Evolutionary conservation across 2,113 vertebrate genomes (phyloP).

Genomic region (Ellobius talpinus): DNA sequence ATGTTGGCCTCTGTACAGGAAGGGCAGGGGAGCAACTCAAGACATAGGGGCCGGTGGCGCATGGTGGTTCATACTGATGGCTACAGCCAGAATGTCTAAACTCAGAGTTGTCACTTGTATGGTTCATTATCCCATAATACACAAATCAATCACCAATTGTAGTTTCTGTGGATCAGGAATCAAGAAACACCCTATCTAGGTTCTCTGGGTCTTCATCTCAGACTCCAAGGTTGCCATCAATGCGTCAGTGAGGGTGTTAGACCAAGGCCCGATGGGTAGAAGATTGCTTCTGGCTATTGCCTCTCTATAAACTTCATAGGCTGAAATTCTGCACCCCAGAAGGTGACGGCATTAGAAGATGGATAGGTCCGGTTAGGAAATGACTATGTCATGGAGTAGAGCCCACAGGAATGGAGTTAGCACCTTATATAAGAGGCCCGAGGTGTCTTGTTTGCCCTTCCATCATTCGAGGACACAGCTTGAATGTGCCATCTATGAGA

Average conservation of each 20-base stretch:
- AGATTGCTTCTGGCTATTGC: not conserved
- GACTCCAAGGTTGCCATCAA: not conserved
- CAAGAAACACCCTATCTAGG: not conserved
- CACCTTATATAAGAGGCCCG: not conserved
- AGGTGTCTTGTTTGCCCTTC: not conserved
- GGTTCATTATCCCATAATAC: not conserved
- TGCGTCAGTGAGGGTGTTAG: not conserved
- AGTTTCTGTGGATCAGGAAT: conserved; percentile 28
- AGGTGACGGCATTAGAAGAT: not conserved
- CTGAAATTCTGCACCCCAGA: not conserved
- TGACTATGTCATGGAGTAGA: not conserved
- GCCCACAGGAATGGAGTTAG: not conserved
- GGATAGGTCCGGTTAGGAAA: not conserved
- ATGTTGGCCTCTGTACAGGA: not conserved
- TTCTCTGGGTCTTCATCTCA: not conserved
- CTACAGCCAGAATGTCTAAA: not conserved
- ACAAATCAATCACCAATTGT: not conserved
- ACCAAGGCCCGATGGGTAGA: not conserved
- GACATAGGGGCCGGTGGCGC: not conserved
- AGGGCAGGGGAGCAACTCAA: not conserved
- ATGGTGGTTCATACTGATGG: not conserved
- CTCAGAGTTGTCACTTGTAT: not conserved
- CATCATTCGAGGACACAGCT: not conserved
- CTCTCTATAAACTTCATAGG: not conserved
- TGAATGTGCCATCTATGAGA: not conserved